Evolutionary conservation across 2,888 invertebrate species (phyloP).

Genomic region (Pogonocherus hispidulus): DNA sequence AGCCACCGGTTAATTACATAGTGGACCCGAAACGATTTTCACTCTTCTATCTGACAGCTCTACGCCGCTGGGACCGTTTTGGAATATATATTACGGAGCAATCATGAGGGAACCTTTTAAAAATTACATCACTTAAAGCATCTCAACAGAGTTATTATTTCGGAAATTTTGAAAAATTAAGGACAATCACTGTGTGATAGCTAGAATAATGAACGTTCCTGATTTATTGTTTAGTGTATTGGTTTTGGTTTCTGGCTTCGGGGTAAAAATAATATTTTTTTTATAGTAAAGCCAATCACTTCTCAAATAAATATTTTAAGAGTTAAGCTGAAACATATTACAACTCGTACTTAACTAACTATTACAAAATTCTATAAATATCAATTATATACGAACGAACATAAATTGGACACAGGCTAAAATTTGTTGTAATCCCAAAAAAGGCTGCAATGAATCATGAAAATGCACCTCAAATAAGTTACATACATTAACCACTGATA

Average conservation of each 20-base stretch:
- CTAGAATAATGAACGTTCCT: slow-evolving; percentile 7
- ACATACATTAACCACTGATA: too few relatives aligned
- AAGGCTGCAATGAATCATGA: too few relatives aligned
- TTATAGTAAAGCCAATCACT: background rate
- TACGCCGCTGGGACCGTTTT: slow-evolving; percentile 54
- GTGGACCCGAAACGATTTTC: slow-evolving; percentile 60
- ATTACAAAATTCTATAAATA: too few relatives aligned
- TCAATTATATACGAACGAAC: too few relatives aligned
- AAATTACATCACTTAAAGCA: slow-evolving; percentile 28
- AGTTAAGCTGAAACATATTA: too few relatives aligned
- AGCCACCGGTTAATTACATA: slow-evolving; percentile 64
- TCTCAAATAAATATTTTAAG: background rate
- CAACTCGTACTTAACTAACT: too few relatives aligned
- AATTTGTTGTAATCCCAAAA: too few relatives aligned
- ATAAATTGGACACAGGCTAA: too few relatives aligned
- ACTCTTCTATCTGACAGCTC: slow-evolving; percentile 60
- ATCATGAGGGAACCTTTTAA: slow-evolving; percentile 21
- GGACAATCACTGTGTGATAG: slow-evolving; percentile 21
- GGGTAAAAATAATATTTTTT: background rate
- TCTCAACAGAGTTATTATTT: slow-evolving; percentile 30
- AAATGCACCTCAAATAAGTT: too few relatives aligned
- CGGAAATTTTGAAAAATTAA: slow-evolving; percentile 28
- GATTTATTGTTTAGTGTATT: slow-evolving; percentile 24
- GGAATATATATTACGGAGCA: slow-evolving; percentile 50
- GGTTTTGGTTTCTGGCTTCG: slow-evolving; percentile 4